Evolutionary conservation across 2,797 vertebrate genomes (phyloP).

Genomic region (Monodelphis domestica): DNA sequence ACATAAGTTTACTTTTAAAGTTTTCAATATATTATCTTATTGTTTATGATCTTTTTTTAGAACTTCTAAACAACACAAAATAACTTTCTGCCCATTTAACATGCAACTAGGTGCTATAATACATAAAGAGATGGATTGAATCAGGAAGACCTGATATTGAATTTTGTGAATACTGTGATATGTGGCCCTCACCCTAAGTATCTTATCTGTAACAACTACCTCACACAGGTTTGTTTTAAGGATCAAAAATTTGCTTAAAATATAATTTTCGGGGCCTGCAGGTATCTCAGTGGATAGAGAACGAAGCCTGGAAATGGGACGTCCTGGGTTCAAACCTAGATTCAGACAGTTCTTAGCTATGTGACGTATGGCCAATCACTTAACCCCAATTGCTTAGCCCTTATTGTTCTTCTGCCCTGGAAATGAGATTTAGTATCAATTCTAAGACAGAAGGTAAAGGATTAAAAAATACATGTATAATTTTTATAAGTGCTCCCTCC

Average conservation of each 20-base stretch:
- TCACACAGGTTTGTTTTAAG: not conserved
- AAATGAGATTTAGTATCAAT: no score
- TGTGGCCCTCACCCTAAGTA: not conserved
- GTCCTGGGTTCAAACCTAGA: no score
- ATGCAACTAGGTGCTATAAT: not conserved
- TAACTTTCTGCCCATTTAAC: not conserved
- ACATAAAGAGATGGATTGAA: not conserved
- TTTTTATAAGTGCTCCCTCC: not conserved
- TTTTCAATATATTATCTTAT: not conserved
- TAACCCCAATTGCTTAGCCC: no score
- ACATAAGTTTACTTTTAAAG: not conserved
- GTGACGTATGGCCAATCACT: no score
- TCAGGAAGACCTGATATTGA: not conserved
- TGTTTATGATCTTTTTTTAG: not conserved
- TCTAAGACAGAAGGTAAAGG: no score
- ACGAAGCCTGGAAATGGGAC: no score
- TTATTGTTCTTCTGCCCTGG: no score
- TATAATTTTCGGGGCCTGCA: no score
- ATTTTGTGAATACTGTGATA: not conserved
- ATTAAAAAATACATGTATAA: no score
- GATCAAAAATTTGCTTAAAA: no score
- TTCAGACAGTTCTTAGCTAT: no score
- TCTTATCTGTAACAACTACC: not conserved
- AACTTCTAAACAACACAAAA: not conserved
- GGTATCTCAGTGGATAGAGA: no score